phyloP scores from a whole-genome alignment of 2,113 vertebrate species.

The Chauna torquata region DNA sequence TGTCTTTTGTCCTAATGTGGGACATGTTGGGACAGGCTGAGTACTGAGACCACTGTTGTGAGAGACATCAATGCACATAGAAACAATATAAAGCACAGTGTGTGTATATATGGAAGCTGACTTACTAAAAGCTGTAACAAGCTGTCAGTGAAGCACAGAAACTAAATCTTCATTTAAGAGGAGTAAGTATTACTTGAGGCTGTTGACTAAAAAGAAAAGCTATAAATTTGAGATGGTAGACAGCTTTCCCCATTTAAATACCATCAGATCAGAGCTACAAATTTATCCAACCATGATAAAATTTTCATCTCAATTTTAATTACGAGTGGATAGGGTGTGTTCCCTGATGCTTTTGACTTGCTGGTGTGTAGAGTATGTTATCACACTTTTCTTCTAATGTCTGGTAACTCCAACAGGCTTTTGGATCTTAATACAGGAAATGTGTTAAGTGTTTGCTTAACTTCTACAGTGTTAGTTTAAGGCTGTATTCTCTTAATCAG shows the following conservation, averaged over 20 bases:
- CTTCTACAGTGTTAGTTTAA: background rate
- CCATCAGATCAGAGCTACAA: background rate
- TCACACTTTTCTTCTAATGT: background rate
- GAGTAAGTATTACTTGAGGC: background rate
- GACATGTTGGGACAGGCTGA: background rate
- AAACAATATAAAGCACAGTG: background rate
- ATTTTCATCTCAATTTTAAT: background rate
- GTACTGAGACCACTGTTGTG: background rate
- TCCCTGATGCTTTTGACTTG: background rate
- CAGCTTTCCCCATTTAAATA: constrained; percentile 23
- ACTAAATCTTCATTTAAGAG: background rate
- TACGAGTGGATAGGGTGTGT: background rate
- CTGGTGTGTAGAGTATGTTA: background rate
- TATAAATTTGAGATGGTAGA: background rate
- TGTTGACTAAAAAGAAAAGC: background rate
- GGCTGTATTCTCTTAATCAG: background rate
- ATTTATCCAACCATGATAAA: background rate
- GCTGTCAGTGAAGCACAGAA: background rate
- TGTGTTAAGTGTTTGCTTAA: background rate
- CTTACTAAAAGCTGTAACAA: background rate
- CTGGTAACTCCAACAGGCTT: background rate
- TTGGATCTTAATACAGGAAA: background rate
- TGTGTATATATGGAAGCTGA: background rate
- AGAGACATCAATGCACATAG: background rate
- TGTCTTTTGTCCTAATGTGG: background rate